Evolutionary conservation across 1,140 invertebrate genomes (phyloP).

Genomic region (Drosophila murphyi): DNA sequence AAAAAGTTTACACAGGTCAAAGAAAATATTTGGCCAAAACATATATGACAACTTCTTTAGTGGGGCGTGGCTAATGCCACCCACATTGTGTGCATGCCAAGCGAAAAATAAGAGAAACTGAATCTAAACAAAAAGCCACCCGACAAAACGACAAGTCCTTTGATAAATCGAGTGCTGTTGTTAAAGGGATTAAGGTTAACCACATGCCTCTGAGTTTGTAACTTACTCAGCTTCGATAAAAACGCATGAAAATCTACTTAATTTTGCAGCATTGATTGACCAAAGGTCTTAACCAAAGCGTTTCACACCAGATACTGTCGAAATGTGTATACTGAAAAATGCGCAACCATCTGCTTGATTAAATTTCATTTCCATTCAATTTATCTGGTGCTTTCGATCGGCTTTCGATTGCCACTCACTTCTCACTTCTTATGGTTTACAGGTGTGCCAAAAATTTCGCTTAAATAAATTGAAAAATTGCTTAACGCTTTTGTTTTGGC

Average conservation of each 20-base stretch:
- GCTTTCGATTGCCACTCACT: slow-evolving; percentile 2
- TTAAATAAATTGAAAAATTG: slow-evolving; percentile 75
- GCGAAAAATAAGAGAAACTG: slow-evolving; percentile 50
- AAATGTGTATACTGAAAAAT: slow-evolving; percentile 25
- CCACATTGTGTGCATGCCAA: slow-evolving; percentile 47
- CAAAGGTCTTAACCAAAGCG: slow-evolving; percentile 30
- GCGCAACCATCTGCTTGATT: slow-evolving; percentile 70
- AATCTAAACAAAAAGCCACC: slow-evolving; percentile 22
- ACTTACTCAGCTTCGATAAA: slow-evolving; percentile 41
- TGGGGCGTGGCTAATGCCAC: slow-evolving; percentile 36
- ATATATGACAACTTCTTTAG: slow-evolving; percentile 64
- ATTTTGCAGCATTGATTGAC: slow-evolving; percentile 59
- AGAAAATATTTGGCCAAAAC: slow-evolving; percentile 70
- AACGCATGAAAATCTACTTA: slow-evolving; percentile 56
- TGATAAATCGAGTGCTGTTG: slow-evolving; percentile 13
- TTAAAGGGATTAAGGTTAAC: slow-evolving; percentile 25
- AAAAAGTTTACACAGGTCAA: slow-evolving; percentile 75
- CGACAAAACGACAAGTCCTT: slow-evolving; percentile 10
- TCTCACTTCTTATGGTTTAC: slow-evolving; percentile 19
- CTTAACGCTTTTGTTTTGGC: slow-evolving; percentile 52
- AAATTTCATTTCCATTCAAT: slow-evolving; percentile 56
- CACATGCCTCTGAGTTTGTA: slow-evolving; percentile 55
- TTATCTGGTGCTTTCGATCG: slow-evolving; percentile 13
- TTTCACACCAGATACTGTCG: slow-evolving; percentile 5
- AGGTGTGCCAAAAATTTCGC: slow-evolving; percentile 47